Base-by-base conservation (phyloP, 2,888 invertebrate genomes). In the Netelia fuscicornis region DNA sequence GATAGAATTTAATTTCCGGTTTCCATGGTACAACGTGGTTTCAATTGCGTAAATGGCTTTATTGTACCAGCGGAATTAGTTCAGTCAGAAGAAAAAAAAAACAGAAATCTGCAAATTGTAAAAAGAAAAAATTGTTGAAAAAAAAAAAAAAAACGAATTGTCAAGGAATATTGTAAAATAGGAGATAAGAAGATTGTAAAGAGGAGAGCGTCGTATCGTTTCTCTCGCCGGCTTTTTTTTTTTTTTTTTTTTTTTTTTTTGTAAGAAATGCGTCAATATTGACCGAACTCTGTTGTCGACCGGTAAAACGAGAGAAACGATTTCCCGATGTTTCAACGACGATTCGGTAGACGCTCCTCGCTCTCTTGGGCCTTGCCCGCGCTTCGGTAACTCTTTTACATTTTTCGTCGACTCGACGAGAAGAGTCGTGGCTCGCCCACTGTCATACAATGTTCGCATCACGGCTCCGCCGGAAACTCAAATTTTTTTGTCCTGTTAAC, bases 251-350 rank as follows among this genome's bases (percentile, higher is more conserved):
- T 20, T 20, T 20, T 1, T 20, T 20, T 20, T 20, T 1, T 20
- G 20, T 20, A 20, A 20, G 20, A 20, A 89, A 91, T 86, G 86
- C 89, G 92, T 91, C 90, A 92, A 92, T 92, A 92, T 92, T 92
- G 91, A 91, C 37, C 91, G 83, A 86, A 86, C 77, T 74, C 83
- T 89, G 6, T 37, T 87, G 90, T 91, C 90, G 6, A 37, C 37
- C 90, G 90, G 91, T 91, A 91, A 92, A 89, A 85, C 88, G 89
- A 92, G 89, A 92, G 90, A 90, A 80, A 87, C 89, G 88, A 89
- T 91, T 92, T 91, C 90, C 88, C 86, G 88, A 86, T 86, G 87
- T 82, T 77, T 81, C 81, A 20, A 81, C 71, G 52, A 72, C 64
- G 70, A 84, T 86, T 80, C 77, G 77, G 37, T 8, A 74, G 80